Base-by-base conservation (phyloP, 2,797 vertebrate genomes). In the Orestias chungarensis region DNA sequence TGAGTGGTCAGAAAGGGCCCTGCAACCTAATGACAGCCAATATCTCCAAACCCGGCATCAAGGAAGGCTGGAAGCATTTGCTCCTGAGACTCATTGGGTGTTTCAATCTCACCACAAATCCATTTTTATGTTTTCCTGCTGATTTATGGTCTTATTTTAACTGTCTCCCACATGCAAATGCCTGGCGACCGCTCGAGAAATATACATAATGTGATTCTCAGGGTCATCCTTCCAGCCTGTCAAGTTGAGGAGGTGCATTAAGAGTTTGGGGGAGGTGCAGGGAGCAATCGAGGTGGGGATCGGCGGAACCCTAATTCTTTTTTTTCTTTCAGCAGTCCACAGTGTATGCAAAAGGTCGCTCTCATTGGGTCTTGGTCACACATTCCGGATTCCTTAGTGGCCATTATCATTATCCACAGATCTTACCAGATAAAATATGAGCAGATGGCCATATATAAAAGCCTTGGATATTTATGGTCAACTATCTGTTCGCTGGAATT, bases 141-240 rank as follows among this genome's bases (percentile, higher is more conserved):
- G 94, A 95, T 94, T 94, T 94, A 95, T 94, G 92, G 91, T 91
- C 91, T 95, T 94, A 94, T 94, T 94, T 93, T 93, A 94, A 93
- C 92, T 94, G 93, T 93, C 94, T 93, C 90, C 93, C 88, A 92
- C 93, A 94, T 95, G 93, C 93, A 93, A 95, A 95, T 95, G 87
- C 59, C 66, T 73, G 67, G 88, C 77, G 82, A 83, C 86, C 68
- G 91, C 93, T 92, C 89, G 85, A 91, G 91, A 92, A 94, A 95
- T 95, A 94, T 93, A 93, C 93, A 94, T 94, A 94, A 94, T 94
- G 92, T 89, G 92, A 93, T 93, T 95, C 92, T 92, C 92, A 93
- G 93, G 94, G 93, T 94, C 93, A 93, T 95, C 88, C 89, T 90
- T 94, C 93, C 91, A 91, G 91, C 91, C 92, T 94, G 93, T 93